Conservation (phyloP, 2,888 invertebrate genomes). For the Philonicus albiceps region DNA sequence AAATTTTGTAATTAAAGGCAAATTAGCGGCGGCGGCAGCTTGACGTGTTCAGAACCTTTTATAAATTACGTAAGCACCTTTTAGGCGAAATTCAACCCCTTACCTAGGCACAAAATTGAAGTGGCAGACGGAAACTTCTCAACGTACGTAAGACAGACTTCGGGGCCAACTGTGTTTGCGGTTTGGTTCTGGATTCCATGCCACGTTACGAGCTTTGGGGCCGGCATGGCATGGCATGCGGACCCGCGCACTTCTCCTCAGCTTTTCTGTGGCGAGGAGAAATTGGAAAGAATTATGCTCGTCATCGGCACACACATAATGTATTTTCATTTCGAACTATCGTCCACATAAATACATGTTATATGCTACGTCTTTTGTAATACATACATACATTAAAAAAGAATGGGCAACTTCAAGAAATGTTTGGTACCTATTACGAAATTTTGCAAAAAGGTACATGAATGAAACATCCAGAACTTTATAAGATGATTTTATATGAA, state of each 20-base stretch:
- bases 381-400: neutral
- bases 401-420: neutral
- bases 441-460: neutral
- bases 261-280: neutral
- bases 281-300: neutral
- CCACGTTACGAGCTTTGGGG: neutral
- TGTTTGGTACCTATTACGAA: neutral
- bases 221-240: neutral
- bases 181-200: neutral
- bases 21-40: neutral
- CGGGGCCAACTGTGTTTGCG: neutral
- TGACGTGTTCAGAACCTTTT: neutral
- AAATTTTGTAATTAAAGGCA: neutral
- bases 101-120: neutral
- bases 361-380: neutral
- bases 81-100: neutral
- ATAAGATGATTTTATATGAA: too few species aligned
- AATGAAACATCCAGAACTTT: too few species aligned
- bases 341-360: neutral
- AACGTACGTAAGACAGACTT: neutral
- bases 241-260: neutral
- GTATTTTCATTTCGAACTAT: neutral
- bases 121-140: neutral
- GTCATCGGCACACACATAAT: neutral
- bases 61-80: neutral